phyloP scores from a whole-genome alignment of 2,797 vertebrate species.

The Hemibagrus guttatus region DNA sequence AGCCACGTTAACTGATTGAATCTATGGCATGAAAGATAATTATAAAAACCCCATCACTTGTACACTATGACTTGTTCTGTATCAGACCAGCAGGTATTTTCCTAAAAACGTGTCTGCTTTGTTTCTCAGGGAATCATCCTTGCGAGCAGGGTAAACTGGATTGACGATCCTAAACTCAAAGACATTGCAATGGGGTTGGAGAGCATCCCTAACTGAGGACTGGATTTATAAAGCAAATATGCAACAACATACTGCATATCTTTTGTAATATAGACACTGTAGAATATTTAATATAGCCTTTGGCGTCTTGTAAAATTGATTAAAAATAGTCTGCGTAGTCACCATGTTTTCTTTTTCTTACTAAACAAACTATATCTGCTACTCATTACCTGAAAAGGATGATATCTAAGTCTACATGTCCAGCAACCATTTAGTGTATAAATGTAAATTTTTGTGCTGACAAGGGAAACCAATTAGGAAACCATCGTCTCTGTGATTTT shows the following conservation, averaged over 20 bases:
- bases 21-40: background rate
- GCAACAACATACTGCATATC: background rate
- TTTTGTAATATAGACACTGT: slow-evolving; percentile 22
- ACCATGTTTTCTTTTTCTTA: background rate
- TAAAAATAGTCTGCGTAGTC: background rate
- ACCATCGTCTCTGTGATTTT: background rate
- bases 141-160: slow-evolving; percentile 77
- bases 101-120: background rate
- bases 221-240: background rate
- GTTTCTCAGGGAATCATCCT: slow-evolving; percentile 72
- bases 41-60: background rate
- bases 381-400: background rate
- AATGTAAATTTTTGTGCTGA: background rate
- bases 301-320: background rate
- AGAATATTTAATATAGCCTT: background rate
- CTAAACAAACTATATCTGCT: background rate
- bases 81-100: background rate
- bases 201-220: slow-evolving; percentile 63
- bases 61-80: background rate
- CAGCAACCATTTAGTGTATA: background rate
- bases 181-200: slow-evolving; percentile 74
- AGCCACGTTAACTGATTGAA: background rate
- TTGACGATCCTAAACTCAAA: slow-evolving; percentile 74
- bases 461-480: too few relatives aligned
- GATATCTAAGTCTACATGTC: background rate